phyloP scores from a whole-genome alignment of 2,888 invertebrate species.

The Lampropteryx suffumata region DNA sequence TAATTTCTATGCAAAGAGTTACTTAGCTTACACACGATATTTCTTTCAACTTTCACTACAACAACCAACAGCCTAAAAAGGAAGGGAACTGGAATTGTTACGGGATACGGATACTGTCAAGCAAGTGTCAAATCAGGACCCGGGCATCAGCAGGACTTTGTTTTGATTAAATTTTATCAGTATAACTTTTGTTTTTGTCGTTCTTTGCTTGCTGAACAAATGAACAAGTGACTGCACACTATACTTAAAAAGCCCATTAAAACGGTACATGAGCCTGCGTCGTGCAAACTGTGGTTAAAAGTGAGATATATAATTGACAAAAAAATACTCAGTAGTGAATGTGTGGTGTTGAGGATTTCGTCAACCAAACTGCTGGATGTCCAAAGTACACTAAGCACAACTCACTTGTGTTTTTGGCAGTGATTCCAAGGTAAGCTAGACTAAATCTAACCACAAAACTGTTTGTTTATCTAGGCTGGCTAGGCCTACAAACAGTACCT shows the following conservation, averaged over 20 bases:
- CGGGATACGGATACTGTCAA: conserved; percentile 6
- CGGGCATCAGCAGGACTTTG: conserved; percentile 7
- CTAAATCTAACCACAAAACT: background rate
- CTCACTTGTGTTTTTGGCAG: conserved; percentile 22
- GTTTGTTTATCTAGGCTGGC: background rate
- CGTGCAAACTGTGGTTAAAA: background rate
- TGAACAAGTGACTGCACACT: background rate
- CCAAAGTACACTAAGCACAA: conserved; percentile 19
- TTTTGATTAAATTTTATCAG: conserved; percentile 11
- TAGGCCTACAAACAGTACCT: no score
- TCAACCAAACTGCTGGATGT: conserved; percentile 17
- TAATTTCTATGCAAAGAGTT: no score
- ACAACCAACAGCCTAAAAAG: background rate
- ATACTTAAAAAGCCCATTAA: background rate
- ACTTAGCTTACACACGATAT: background rate
- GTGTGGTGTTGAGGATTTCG: conserved; percentile 2
- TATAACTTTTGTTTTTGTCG: conserved; percentile 3
- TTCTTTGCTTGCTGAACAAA: background rate
- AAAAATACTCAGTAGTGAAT: background rate
- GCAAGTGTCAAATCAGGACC: conserved; percentile 11
- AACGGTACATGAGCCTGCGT: conserved; percentile 8
- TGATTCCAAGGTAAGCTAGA: conserved; percentile 27
- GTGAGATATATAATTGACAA: background rate
- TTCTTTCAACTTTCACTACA: conserved; percentile 1
- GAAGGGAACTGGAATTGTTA: conserved; percentile 2